phyloP scores from a whole-genome alignment of 2,113 vertebrate species.

The Centropus bengalensis region DNA sequence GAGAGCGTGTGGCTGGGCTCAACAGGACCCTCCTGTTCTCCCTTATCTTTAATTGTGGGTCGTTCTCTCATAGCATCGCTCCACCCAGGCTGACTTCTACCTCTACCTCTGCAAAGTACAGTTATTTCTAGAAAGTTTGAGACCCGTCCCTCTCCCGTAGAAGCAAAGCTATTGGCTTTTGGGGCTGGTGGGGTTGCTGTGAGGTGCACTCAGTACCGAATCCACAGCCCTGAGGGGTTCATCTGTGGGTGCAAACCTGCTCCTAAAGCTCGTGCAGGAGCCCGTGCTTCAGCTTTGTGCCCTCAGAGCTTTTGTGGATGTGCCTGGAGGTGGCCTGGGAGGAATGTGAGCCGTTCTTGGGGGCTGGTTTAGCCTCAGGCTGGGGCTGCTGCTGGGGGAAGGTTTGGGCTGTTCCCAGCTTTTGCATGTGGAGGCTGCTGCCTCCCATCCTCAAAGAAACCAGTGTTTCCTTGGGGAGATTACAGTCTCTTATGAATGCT shows the following conservation, averaged over 20 bases:
- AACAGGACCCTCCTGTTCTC: not conserved
- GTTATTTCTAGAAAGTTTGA: not conserved
- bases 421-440: not conserved
- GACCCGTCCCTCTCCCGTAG: fast-evolving
- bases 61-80: no score
- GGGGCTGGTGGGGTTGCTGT: fast-evolving
- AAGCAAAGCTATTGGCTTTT: not conserved
- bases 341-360: not conserved
- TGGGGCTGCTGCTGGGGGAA: not conserved
- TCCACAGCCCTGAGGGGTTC: fast-evolving
- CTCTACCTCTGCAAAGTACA: not conserved
- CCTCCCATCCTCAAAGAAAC: not conserved
- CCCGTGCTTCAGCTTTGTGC: not conserved
- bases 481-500: not conserved
- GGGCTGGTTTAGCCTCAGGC: not conserved
- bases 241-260: not conserved
- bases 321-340: not conserved
- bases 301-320: fast-evolving
- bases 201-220: fast-evolving
- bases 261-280: not conserved
- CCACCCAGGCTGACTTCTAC: no score
- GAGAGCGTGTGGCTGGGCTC: not conserved
- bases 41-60: not conserved
- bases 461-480: not conserved
- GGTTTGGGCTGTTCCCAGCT: not conserved